Base-by-base conservation (phyloP, 1,140 invertebrate genomes). In the Caenorhabditis briggsae region DNA sequence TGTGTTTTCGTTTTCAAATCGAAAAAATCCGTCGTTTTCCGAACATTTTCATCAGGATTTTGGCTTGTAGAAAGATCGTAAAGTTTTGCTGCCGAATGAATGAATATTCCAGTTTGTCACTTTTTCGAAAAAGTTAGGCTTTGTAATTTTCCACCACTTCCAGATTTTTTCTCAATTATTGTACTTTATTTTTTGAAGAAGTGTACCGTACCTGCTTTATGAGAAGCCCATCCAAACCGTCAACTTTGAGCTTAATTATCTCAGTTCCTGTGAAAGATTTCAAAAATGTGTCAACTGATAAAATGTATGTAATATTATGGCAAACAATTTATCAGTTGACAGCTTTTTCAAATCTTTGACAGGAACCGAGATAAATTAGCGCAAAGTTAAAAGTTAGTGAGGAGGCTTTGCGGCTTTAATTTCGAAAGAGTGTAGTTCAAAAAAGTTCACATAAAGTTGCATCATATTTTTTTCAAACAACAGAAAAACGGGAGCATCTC, bases 1-100 rank as follows among this genome's bases (percentile, higher is more conserved):
- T 78, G 70, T 78, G 70, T 78, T 78, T 78, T 78, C 70, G 70
- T n/a, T 78, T 78, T 78, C 70, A 70, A 70, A 70, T 70, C 64
- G 64, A 70, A 70, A 70, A 70, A 70, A 70, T 70, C 64, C 64
- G 64, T 70, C 64, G 64, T 70, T 64, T 25, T 70, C 64, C 64
- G 64, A 70, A 78, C 46, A 78, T 78, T 78, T 78, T 78, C 70
- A 78, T 78, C 70, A 50, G 70, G 70, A 78, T 78, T 78, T 78
- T 78, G 41, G 64, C 43, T 43, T 33, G 33, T 33, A 33, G 61
- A 16, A n/a, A 70, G 41, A 70, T 70, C 64, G 64, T 46, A 70
- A 70, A 70, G 64, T 70, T 70, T 46, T 70, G 41, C 12, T 14
- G 33, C 33, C 33, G 33, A 33, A 33, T 33, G 64, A 70, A 46